Conservation (phyloP, 2,113 vertebrate genomes). For the Neoarius graeffei region DNA sequence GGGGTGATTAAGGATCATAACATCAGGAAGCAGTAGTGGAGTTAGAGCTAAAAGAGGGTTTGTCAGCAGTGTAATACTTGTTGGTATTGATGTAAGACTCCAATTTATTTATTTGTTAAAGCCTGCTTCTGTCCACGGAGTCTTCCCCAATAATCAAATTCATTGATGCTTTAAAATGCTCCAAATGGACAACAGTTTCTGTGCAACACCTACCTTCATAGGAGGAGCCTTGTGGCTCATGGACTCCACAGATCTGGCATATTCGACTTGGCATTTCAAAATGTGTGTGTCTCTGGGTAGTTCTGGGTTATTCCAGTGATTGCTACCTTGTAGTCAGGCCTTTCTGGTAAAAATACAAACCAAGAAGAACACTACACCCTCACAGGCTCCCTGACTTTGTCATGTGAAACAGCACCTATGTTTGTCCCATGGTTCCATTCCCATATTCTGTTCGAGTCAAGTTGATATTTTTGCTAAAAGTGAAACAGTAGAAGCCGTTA, state of each 20-base stretch:
- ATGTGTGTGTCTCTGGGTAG: neutral
- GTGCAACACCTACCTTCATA: neutral
- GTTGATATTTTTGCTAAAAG: neutral
- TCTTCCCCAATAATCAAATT: neutral
- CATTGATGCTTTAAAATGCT: neutral
- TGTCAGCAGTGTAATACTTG: neutral
- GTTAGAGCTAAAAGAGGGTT: neutral
- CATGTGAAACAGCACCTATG: neutral
- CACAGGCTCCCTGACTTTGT: neutral
- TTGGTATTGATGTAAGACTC: neutral
- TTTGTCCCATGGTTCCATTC: neutral
- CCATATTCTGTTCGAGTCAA: neutral
- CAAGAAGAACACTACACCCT: neutral
- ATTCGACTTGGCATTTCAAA: neutral
- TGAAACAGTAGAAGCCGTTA: neutral
- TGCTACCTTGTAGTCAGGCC: slow-evolving; percentile 35
- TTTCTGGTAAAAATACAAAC: slow-evolving; percentile 23
- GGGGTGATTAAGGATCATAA: neutral
- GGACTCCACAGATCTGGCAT: neutral
- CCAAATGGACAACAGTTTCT: neutral
- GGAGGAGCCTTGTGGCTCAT: neutral
- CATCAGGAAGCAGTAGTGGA: neutral
- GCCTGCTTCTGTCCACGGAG: neutral
- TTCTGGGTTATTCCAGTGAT: slow-evolving; percentile 2
- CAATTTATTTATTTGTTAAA: neutral